Conservation (phyloP, 2,113 vertebrate genomes). For the Elaphurus davidianus region DNA sequence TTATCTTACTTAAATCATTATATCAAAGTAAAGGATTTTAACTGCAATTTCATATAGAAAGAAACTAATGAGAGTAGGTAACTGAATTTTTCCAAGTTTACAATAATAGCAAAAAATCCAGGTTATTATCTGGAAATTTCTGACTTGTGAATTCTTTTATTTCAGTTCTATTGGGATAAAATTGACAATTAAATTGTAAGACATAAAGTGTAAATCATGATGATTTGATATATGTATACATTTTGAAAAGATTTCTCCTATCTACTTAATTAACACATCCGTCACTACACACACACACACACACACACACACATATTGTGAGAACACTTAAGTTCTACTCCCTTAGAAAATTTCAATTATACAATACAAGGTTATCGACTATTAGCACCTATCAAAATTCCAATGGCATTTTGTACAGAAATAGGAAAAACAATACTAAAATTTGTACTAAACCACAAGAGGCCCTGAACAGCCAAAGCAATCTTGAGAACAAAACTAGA, state of each 20-base stretch:
- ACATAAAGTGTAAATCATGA: neutral
- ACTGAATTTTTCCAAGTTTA: neutral
- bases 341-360: neutral
- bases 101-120: neutral
- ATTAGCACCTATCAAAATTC: neutral
- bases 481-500: neutral
- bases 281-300: neutral
- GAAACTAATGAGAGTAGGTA: neutral
- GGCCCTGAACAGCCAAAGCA: neutral
- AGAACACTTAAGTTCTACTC: neutral
- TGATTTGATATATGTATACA: neutral
- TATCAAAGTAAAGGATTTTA: neutral
- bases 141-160: neutral
- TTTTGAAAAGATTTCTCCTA: neutral
- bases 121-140: neutral
- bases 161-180: neutral
- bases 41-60: neutral
- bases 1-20: slow-evolving; percentile 8
- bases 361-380: neutral
- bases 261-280: neutral
- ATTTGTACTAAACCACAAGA: neutral
- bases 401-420: neutral
- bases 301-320: neutral
- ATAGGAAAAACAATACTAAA: neutral
- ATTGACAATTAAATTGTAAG: neutral